These are phyloP conservation scores for Maniola hyperantus DNA, from an alignment of 2,888 invertebrate genomes.

Conservation along the genomic window DNA sequence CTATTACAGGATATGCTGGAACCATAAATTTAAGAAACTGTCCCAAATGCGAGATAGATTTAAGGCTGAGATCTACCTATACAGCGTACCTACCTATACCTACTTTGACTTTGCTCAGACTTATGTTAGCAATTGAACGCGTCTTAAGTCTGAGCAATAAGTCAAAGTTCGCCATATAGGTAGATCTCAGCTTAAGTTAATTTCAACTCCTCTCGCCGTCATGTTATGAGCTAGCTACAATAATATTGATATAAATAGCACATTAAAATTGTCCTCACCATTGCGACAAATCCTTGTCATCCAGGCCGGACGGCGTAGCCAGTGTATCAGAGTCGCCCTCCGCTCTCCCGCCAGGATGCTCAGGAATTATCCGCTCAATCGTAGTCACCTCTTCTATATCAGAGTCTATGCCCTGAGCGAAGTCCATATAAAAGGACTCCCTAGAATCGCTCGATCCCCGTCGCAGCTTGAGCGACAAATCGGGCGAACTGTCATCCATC, in stretches of 20 bases:
- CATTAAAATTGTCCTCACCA: constrained; percentile 58
- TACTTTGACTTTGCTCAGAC: no score
- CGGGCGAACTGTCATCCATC: constrained; percentile 91
- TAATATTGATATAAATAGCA: constrained; percentile 7
- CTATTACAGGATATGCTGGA: no score
- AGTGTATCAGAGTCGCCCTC: constrained; percentile 77
- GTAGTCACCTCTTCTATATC: constrained; percentile 94
- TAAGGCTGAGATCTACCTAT: no score
- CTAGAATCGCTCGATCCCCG: constrained; percentile 93
- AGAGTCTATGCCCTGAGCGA: constrained; percentile 94
- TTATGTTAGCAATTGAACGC: no score
- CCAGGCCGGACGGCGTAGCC: constrained; percentile 77
- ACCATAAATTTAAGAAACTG: no score
- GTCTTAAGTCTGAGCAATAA: no score
- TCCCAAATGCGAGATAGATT: no score
- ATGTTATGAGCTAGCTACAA: background rate
- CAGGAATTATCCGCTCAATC: constrained; percentile 82
- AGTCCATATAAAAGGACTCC: constrained; percentile 95
- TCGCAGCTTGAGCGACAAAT: constrained; percentile 91
- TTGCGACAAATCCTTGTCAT: constrained; percentile 76
- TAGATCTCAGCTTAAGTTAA: background rate
- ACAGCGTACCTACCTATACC: no score
- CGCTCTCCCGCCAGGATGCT: constrained; percentile 71
- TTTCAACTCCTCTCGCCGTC: background rate
- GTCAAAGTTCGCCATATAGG: background rate